Evolutionary conservation across 1,140 invertebrate genomes (phyloP), one percentile per base, ranked within the genome.

Genomic region (Mesaphorura yosii): DNA sequence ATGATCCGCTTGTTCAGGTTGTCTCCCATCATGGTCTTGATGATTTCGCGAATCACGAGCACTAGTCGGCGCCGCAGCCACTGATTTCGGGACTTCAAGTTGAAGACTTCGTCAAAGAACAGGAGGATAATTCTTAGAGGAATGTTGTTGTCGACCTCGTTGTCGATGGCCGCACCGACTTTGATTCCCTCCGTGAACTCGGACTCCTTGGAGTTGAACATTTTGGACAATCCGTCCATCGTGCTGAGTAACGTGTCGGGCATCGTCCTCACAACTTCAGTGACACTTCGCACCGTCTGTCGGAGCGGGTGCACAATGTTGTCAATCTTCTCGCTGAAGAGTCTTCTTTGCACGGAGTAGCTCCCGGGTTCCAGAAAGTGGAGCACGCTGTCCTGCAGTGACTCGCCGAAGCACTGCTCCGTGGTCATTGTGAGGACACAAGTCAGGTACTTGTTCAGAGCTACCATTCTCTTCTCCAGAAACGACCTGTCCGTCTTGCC

Each of bases 41-140:
- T 68, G 54, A 89, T 80, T 62, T 89, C 84, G 14, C 86, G 71
- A 19, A 91, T 65, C 37, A 91, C 69, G 1, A 83, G 80, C 2
- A 90, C 81, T 62, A 93, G 82, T 48, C 84, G 74, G 48, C 87
- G 71, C 42, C 88, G 69, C 20, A 93, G 72, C 88, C 89, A 94
- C 62, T 88, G 85, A 70, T 89, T 88, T 62, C 86, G 76, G 38
- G 80, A 80, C 70, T 86, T 82, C 39, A 92, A 70, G 68, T 92
- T 88, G 72, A 93, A 93, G 3, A 93, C 82, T 76, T 93, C 89
- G 67, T 92, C 87, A 77, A 92, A 83, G 39, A 93, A 68, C 2
- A 91, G 69, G 29, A 93, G 68, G 70, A 92, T 79, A 59, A 92
- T 88, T 60, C 86, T 74, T 46, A 92, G 68, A 15, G 88, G 88